Base-by-base conservation (phyloP, 2,113 vertebrate genomes). In the Heteronetta atricapilla region DNA sequence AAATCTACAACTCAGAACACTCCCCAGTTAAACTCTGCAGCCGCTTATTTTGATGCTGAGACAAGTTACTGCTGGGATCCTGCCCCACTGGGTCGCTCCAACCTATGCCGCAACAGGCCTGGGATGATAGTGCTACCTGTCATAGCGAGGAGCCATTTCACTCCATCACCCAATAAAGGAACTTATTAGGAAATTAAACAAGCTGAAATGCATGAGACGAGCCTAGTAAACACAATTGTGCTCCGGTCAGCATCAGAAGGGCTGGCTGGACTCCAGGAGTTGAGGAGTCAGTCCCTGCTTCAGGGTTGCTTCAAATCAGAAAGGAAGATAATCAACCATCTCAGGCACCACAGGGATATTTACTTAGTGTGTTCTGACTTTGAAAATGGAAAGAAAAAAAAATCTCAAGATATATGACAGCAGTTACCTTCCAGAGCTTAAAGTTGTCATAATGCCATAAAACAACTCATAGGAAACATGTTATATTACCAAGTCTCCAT, bases 131-230 rank as follows among this genome's bases (percentile, higher is more conserved):
- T 72, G 62, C 58, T 96, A 94, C 83, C 86, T 77, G 75, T 75
- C 81, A 94, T 4, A 94, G 12, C 12, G 46, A 89, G 33, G 92
- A 89, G 38, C 48, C 48, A 73, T 62, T 93, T 83, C 46, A 70
- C 28, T 48, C 23, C 31, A 5, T 59, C 1, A 2, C 16, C 53
- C 75, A 70, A 95, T 40, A 84, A 92, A 82, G 25, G 78, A 92
- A 82, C 64, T 89, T 93, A 90, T 68, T 87, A 93, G 58, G 84
- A 93, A 94, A 95, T 96, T 88, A 94, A 91, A 80, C 75, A 89
- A 87, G 53, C 64, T 89, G 67, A 75, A 94, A 88, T 36, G 63
- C 36, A 66, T 59, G 80, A 88, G 79, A 62, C 62, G 72, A 81
- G 36, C 56, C 86, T 38, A 28, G 81, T 77, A 89, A 95, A 94